These are phyloP conservation scores for Scolanthus callimorphus DNA, from an alignment of 92 coral and sea anemone genomes.

Conservation along the genomic window DNA sequence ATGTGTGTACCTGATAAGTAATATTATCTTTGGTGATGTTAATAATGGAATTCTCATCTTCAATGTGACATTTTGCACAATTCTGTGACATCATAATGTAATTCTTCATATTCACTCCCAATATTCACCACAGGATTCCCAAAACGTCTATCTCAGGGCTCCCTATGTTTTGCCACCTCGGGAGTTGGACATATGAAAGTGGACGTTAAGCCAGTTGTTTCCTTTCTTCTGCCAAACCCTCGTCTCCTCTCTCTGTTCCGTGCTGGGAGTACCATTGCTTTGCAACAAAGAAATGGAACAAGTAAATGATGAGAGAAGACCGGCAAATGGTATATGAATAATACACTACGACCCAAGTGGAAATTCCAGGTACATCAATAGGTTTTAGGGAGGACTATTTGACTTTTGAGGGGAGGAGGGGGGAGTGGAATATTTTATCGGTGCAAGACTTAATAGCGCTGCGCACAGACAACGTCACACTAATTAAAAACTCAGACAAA, in stretches of 20 bases:
- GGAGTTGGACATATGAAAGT: constrained; percentile 73
- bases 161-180: constrained; percentile 15
- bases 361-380: no score
- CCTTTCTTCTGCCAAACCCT: constrained; percentile 91
- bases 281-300: no score
- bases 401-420: no score
- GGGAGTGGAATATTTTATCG: no score
- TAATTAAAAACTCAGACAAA: no score
- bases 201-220: constrained; percentile 84
- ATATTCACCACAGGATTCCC: background rate
- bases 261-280: constrained; percentile 56
- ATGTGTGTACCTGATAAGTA: background rate
- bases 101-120: background rate
- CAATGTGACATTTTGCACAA: background rate
- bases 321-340: no score
- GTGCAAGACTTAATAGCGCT: no score
- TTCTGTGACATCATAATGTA: background rate
- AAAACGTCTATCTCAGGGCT: background rate
- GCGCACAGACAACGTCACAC: no score
- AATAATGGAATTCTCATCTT: background rate
- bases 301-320: no score
- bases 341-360: no score
- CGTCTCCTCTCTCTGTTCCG: constrained; percentile 87
- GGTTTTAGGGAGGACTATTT: no score
- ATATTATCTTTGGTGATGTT: background rate